phyloP scores from a whole-genome alignment of 2,888 invertebrate genomes.

The Tetramorium bicarinatum region DNA sequence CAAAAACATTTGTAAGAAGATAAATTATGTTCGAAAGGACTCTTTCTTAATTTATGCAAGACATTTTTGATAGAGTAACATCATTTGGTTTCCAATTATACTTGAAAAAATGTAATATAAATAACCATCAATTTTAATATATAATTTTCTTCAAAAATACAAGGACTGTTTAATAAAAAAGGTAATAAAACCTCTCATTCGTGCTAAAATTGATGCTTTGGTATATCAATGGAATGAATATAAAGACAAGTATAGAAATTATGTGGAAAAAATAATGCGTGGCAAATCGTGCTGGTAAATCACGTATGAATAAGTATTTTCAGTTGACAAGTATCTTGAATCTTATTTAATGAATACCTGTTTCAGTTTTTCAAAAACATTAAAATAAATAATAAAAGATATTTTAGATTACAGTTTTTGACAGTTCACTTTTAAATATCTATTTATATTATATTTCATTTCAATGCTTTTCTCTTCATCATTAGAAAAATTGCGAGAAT shows the following conservation, averaged over 20 bases:
- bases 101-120: neutral
- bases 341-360: no score
- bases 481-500: conserved; percentile 92
- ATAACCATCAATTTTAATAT: neutral
- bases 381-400: neutral
- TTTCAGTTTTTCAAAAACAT: neutral
- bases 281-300: no score
- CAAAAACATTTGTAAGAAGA: neutral
- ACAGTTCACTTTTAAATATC: neutral
- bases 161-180: no score
- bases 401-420: neutral
- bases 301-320: no score
- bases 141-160: neutral
- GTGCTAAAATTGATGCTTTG: no score
- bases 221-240: no score
- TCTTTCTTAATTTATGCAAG: neutral
- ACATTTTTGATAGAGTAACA: neutral
- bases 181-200: no score
- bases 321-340: no score
- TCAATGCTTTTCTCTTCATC: conserved; percentile 62
- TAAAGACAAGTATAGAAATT: no score
- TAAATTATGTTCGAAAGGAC: neutral
- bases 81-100: neutral
- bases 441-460: neutral
- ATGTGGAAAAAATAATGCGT: no score